These are phyloP conservation scores for Caenorhabditis drosophilae DNA, from an alignment of 2,888 invertebrate genomes.

Conservation along the genomic window DNA sequence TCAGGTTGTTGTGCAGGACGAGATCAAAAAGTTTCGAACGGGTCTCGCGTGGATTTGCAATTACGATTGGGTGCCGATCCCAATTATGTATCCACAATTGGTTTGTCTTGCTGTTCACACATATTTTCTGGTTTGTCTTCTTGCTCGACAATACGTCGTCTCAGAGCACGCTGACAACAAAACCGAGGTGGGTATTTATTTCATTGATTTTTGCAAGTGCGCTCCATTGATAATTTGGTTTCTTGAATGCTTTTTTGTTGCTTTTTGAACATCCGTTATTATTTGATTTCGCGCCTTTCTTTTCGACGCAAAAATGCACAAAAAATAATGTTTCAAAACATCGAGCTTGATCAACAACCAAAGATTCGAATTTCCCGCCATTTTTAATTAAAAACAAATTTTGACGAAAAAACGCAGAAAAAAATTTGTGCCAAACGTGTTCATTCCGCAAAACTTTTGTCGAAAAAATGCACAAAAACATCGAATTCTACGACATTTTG, in stretches of 20 bases:
- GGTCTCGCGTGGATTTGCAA: slow-evolving; percentile 60
- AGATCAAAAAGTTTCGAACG: slow-evolving; percentile 57
- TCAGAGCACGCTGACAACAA: slow-evolving; percentile 54
- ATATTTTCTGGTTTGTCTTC: slow-evolving; percentile 63
- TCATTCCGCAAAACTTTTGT: too few species aligned
- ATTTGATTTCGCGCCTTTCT: neutral
- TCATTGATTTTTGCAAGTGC: neutral
- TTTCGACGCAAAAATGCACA: neutral
- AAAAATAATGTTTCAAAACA: neutral
- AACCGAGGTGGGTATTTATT: slow-evolving; percentile 41
- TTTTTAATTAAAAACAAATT: too few species aligned
- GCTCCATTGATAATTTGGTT: too few species aligned
- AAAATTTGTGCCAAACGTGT: too few species aligned
- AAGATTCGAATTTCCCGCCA: too few species aligned
- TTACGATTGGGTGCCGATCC: slow-evolving; percentile 58
- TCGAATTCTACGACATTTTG: too few species aligned
- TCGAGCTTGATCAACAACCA: too few species aligned
- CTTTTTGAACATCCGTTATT: neutral
- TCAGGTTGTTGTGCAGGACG: slow-evolving; percentile 53
- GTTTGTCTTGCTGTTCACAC: slow-evolving; percentile 63
- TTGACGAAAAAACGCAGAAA: too few species aligned
- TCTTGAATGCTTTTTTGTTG: too few species aligned
- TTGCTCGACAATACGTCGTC: slow-evolving; percentile 62
- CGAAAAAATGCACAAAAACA: too few species aligned
- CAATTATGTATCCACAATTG: slow-evolving; percentile 57